These are phyloP conservation scores for Okamejei kenojei DNA, from an alignment of 2,797 vertebrate genomes.

Conservation along the genomic window DNA sequence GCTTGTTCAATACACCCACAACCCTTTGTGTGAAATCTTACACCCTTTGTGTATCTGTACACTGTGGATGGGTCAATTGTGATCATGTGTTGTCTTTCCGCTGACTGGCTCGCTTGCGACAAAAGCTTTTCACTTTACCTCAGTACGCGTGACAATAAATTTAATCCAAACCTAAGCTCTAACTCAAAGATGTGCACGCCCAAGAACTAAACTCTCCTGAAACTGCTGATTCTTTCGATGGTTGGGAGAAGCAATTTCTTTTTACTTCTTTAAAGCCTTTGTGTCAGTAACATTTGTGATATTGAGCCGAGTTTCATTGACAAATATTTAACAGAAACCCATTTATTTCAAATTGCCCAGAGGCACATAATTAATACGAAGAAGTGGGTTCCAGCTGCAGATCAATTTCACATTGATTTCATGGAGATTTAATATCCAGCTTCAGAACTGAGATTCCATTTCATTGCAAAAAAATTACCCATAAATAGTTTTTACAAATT, in stretches of 20 bases:
- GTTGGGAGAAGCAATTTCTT: not conserved
- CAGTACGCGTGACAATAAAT: too few species aligned
- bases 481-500: not conserved
- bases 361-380: not conserved
- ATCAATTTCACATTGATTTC: constrained; percentile 7
- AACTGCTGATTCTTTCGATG: not conserved
- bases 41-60: too few species aligned
- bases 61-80: too few species aligned
- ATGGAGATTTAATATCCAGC: constrained; percentile 9
- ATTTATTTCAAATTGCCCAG: not conserved
- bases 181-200: too few species aligned
- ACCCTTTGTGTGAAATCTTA: too few species aligned
- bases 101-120: too few species aligned
- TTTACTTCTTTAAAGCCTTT: not conserved
- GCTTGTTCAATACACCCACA: too few species aligned
- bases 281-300: not conserved
- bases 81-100: too few species aligned
- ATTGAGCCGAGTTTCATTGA: not conserved
- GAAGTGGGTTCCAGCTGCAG: not conserved
- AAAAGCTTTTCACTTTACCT: too few species aligned
- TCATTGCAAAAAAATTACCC: constrained; percentile 2
- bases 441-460: not conserved
- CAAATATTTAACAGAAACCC: not conserved
- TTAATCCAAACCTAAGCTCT: too few species aligned
- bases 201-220: too few species aligned